Evolutionary conservation across 2,888 invertebrate genomes (phyloP).

Genomic region (Crepidodera aurea): DNA sequence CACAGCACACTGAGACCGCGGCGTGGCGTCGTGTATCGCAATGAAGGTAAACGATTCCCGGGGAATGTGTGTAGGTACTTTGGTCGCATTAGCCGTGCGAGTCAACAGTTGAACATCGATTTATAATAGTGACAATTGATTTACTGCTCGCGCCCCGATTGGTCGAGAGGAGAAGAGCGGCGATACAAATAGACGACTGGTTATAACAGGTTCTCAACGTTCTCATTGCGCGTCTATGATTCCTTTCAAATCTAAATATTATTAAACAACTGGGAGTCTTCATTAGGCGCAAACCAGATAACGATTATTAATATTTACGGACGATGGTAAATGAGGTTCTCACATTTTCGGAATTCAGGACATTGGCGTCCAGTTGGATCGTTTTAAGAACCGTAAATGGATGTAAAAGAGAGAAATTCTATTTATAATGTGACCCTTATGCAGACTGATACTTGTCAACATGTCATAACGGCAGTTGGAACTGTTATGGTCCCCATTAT

Average conservation of each 20-base stretch:
- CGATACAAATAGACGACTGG: slow-evolving; percentile 33
- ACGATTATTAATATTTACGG: slow-evolving; percentile 10
- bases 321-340: slow-evolving; percentile 3
- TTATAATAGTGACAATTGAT: slow-evolving; percentile 63
- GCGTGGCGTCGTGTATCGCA: slow-evolving; percentile 26
- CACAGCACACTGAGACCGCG: slow-evolving; percentile 21
- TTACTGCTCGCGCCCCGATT: slow-evolving; percentile 59
- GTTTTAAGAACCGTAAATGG: too few relatives aligned
- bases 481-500: too few relatives aligned
- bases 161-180: slow-evolving; percentile 45
- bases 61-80: slow-evolving; percentile 62
- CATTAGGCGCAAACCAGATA: slow-evolving; percentile 10
- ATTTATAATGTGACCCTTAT: too few relatives aligned
- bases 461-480: too few relatives aligned
- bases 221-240: slow-evolving; percentile 24
- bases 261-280: slow-evolving; percentile 27
- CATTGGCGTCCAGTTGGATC: slow-evolving; percentile 5
- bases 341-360: not conserved
- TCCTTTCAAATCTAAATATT: slow-evolving; percentile 35
- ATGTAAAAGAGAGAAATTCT: too few relatives aligned
- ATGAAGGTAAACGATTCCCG: slow-evolving; percentile 60
- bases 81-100: slow-evolving; percentile 60
- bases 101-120: slow-evolving; percentile 62
- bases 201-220: slow-evolving; percentile 26
- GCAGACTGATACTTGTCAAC: too few relatives aligned